Evolutionary conservation across 2,797 vertebrate genomes (phyloP).

Genomic region (Oophaga sylvatica): DNA sequence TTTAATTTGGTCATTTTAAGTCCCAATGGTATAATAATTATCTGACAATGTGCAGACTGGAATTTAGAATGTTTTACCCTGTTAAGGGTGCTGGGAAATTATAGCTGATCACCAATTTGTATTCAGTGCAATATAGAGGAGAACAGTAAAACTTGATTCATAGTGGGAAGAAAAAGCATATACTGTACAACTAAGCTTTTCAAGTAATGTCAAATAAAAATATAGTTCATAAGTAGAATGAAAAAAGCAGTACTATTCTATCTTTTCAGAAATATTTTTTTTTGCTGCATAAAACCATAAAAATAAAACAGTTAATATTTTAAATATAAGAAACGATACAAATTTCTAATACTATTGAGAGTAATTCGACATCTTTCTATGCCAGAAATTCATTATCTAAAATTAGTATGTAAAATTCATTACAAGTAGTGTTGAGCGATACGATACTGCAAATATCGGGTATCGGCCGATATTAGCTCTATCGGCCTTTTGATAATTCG

Average conservation of each 20-base stretch:
- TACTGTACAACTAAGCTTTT: background rate
- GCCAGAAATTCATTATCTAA: no score
- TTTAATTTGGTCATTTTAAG: conserved; percentile 24
- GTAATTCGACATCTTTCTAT: no score
- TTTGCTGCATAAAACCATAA: no score
- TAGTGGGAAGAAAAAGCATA: background rate
- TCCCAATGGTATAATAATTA: conserved; percentile 27
- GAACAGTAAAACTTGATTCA: background rate
- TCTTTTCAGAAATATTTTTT: background rate
- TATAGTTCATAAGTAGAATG: background rate
- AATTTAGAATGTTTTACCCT: background rate
- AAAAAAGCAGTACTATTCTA: background rate
- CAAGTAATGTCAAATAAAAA: background rate
- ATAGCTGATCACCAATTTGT: background rate
- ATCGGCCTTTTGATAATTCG: no score
- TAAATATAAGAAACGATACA: no score
- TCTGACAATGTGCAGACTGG: conserved; percentile 7
- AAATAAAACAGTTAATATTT: no score
- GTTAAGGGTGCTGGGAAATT: background rate
- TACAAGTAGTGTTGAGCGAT: no score
- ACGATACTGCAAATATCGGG: no score
- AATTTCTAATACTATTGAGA: no score
- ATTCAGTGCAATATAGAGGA: background rate
- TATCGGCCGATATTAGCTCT: no score
- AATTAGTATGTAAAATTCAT: no score